A percentile compares a stretch with the other conserved stretches of the same genome.
phyloP scores from a whole-genome alignment of 92 coral and sea anemone genomes.

The Porites rus region DNA sequence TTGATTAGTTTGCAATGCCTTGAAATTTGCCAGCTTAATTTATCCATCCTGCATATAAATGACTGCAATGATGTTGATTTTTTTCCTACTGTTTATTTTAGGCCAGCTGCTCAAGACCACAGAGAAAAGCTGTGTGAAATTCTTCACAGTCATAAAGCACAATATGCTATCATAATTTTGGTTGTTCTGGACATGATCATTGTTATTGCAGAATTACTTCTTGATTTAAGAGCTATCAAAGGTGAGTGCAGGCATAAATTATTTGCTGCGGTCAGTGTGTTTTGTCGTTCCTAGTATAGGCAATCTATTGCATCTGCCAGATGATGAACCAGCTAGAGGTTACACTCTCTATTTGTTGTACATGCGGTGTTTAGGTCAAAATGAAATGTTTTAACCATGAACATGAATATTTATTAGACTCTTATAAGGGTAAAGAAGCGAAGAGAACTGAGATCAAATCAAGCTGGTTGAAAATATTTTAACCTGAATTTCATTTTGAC shows the following conservation, averaged over 20 bases:
- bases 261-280: background rate
- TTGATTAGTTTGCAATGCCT: too few relatives aligned
- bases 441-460: too few relatives aligned
- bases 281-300: background rate
- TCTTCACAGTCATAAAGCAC: constrained; percentile 88
- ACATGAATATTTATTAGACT: too few relatives aligned
- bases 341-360: too few relatives aligned
- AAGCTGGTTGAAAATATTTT: too few relatives aligned
- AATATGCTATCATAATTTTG: constrained; percentile 73
- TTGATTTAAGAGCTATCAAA: constrained; percentile 81
- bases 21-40: too few relatives aligned
- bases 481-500: too few relatives aligned
- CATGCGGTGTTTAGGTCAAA: too few relatives aligned
- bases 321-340: too few relatives aligned
- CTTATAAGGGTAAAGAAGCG: too few relatives aligned
- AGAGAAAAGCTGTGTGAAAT: constrained; percentile 73
- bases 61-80: background rate
- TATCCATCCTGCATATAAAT: too few relatives aligned
- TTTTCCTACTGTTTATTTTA: background rate
- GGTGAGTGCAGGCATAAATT: constrained; percentile 62
- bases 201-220: constrained; percentile 84
- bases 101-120: constrained; percentile 42
- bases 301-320: background rate
- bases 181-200: constrained; percentile 88
- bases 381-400: too few relatives aligned